Percentiles rank a stretch among this genome's conserved stretches.
Evolutionary conservation across 2,113 vertebrate species (phyloP).

Genomic region (Lasiurus borealis): DNA sequence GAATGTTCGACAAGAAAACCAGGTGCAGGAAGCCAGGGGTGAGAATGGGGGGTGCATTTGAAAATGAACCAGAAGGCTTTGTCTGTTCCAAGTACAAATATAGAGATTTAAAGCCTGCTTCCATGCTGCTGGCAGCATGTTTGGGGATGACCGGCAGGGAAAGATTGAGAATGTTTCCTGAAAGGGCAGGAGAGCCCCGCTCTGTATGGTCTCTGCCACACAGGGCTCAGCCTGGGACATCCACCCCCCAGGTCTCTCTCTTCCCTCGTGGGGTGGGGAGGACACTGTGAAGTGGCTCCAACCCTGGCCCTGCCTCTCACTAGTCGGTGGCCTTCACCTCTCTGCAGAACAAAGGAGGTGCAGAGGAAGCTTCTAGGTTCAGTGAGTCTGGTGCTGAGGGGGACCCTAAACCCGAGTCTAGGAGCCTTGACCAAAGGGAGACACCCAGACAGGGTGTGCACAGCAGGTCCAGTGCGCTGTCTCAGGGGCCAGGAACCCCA

Average conservation of each 20-base stretch:
- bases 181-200: neutral
- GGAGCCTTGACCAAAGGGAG: neutral
- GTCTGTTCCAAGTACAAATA: constrained; percentile 52
- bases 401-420: neutral
- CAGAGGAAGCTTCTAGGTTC: neutral
- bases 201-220: no score
- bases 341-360: neutral
- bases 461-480: rapidly evolving
- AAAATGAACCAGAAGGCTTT: neutral
- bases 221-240: neutral
- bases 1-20: neutral
- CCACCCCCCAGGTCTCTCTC: neutral
- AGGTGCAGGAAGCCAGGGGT: neutral
- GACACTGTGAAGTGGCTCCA: neutral
- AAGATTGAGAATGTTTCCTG: neutral
- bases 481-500: neutral
- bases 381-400: neutral
- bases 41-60: neutral
- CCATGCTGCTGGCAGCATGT: neutral
- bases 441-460: rapidly evolving
- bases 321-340: neutral
- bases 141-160: neutral
- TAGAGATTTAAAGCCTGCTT: neutral
- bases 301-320: neutral
- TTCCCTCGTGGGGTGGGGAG: neutral